Base-by-base conservation (phyloP, 2,888 invertebrate genomes). In the Macrosoma leucophasiata region DNA sequence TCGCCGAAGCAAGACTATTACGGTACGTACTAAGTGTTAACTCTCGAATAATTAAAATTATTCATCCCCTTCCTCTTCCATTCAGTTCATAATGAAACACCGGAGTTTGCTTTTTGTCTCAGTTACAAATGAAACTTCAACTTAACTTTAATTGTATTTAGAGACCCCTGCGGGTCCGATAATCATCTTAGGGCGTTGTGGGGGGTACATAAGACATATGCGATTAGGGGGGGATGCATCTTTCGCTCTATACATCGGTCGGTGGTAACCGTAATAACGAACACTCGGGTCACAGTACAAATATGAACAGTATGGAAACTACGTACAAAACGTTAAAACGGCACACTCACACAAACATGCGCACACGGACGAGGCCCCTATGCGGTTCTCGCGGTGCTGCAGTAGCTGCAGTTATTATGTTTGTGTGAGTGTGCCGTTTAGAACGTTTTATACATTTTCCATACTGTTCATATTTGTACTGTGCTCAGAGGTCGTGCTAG, bases 1-100 rank as follows among this genome's bases (percentile, higher is more conserved):
- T 38, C 42, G 39, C 31, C 43, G 43, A 33, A 38, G 33, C 35
- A 36, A 34, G 37, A 42, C 60, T 59, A 63, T 58, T 58, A 55
- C n/a, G n/a, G 50, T 45, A 50, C 49, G 49, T 61, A 64, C 61
- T 66, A 63, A 73, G 62, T 67, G 68, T 68, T 68, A 73, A 70
- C 69, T 71, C 69, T 60, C 59, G 55, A 64, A 66, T 71, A 66
- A 70, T 68, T 65, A 67, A 71, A 65, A 69, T 65, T 65, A 58
- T 66, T 66, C 68, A 52, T 57, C 58, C 56, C 48, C 52, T 37
- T 35, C 51, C 50, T 52, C 40, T 43, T 13, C 11, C 34, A 26
- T 33, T 12, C 4, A 33, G 56, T 57, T 53, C 58, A 41, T 11
- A 59, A 15, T 55, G 13, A 2, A 45, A 36, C 27, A 39, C 44